Conservation (phyloP, 1,140 invertebrate genomes). For the Orchesella cincta region DNA sequence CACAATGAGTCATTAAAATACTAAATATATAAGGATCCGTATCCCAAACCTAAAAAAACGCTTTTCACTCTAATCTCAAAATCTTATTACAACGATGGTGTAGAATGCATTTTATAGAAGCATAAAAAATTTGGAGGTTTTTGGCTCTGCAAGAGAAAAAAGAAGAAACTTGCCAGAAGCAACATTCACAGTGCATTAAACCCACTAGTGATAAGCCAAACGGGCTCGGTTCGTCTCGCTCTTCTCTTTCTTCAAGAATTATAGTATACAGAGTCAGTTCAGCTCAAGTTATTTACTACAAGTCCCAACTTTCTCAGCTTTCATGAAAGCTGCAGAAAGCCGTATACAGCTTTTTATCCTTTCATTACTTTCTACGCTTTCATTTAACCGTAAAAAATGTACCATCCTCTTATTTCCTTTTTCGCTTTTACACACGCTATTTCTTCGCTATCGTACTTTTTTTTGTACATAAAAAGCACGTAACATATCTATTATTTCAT, state of each 20-base stretch:
- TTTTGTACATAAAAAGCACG: background rate
- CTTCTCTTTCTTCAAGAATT: constrained; percentile 24
- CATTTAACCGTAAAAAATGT: constrained; percentile 28
- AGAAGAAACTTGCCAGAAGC: constrained; percentile 26
- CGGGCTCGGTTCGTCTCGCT: too few relatives aligned
- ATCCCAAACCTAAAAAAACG: too few relatives aligned
- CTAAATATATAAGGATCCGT: too few relatives aligned
- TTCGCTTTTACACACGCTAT: background rate
- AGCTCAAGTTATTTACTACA: constrained; percentile 25
- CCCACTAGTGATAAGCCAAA: constrained; percentile 28
- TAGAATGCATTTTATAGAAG: background rate
- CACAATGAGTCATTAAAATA: too few relatives aligned
- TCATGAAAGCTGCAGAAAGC: background rate
- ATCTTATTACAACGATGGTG: too few relatives aligned
- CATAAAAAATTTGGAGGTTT: background rate
- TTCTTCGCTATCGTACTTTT: background rate
- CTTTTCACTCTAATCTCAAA: too few relatives aligned
- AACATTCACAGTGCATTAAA: constrained; percentile 27
- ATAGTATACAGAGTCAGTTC: background rate
- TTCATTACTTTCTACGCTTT: constrained; percentile 28
- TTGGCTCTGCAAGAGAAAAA: background rate
- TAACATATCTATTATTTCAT: background rate
- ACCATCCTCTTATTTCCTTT: constrained; percentile 6
- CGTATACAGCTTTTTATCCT: constrained; percentile 15
- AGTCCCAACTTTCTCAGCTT: constrained; percentile 24